Evolutionary conservation across 2,888 invertebrate species (phyloP), one percentile per base, ranked within the genome.

Genomic region (Cantharis flavilabris): DNA sequence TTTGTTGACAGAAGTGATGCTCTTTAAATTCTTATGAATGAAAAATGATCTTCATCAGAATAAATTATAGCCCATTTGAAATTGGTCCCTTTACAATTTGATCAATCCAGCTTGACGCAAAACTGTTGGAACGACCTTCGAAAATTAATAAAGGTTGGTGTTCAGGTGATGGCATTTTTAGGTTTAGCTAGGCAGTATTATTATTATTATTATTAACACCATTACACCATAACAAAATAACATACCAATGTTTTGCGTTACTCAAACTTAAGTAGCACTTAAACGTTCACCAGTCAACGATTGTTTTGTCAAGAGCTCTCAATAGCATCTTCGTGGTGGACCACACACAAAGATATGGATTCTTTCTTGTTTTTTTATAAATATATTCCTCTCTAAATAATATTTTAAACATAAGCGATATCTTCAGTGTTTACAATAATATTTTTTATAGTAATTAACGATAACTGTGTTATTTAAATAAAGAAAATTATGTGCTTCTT

Each of bases 251-350:
- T 28, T 73, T 72, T 65, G 69, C 78, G 78, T 75, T 70, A 76
- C 73, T 73, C 71, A 64, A 62, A 73, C 79, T 82, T 83, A 85
- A 85, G 84, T 85, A 85, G 84, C 84, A 84, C 85, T 85, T 82
- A 81, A 83, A 76, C 73, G 81, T 82, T 83, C 83, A 81, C 81
- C 81, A 26, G 18, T 83, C 49, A 84, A 85, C 84, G 83, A 84
- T 83, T 82, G 82, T 80, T 81, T 79, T 77, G 73, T 83, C 80
- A 83, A 82, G 83, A 82, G 75, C 82, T 83, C 83, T 83, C 81
- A 83, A 77, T 74, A 78, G 69, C 64, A 62, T 79, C 81, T 80
- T 81, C 80, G 80, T 78, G 76, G 75, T 76, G 79, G 83, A 83
- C 83, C 84, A 83, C 84, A 83, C 84, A 83, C 82, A 76, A 76